A percentile compares a stretch with the other conserved stretches of the same genome.
Conservation (phyloP, 2,113 vertebrate species). For the Herpetotheres cachinnans region DNA sequence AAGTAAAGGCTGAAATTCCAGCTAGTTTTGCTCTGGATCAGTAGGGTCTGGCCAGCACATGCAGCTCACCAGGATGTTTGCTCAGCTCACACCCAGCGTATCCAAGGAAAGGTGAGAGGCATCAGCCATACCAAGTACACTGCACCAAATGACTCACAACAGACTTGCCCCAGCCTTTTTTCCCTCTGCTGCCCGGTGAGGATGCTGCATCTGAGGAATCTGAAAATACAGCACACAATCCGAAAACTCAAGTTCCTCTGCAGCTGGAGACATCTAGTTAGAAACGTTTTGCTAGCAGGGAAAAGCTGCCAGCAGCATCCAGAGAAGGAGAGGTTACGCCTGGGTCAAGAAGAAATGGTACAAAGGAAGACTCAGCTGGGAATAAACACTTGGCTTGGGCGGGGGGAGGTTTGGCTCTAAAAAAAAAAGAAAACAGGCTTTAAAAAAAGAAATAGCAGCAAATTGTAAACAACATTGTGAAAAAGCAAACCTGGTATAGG, state of each 20-base stretch:
- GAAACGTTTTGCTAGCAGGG: background rate
- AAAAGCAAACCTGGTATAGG: background rate
- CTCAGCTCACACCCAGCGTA: background rate
- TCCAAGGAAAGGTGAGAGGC: background rate
- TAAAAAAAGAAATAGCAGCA: background rate
- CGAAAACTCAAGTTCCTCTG: background rate
- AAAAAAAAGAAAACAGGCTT: background rate
- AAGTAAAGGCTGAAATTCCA: background rate
- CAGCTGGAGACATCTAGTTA: background rate
- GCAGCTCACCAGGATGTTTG: background rate
- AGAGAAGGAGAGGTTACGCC: background rate
- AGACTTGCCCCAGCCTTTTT: background rate
- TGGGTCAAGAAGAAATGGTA: background rate
- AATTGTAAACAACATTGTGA: background rate
- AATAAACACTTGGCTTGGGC: background rate
- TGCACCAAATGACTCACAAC: background rate
- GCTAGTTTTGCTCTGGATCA: background rate
- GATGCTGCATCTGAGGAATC: background rate
- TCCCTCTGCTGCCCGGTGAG: background rate
- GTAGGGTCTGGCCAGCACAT: background rate
- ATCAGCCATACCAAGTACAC: background rate
- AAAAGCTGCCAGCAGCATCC: background rate
- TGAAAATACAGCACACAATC: background rate
- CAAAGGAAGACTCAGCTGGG: background rate
- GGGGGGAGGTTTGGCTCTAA: background rate